Conservation (phyloP, 1,140 invertebrate genomes). For the Scylla paramamosain region DNA sequence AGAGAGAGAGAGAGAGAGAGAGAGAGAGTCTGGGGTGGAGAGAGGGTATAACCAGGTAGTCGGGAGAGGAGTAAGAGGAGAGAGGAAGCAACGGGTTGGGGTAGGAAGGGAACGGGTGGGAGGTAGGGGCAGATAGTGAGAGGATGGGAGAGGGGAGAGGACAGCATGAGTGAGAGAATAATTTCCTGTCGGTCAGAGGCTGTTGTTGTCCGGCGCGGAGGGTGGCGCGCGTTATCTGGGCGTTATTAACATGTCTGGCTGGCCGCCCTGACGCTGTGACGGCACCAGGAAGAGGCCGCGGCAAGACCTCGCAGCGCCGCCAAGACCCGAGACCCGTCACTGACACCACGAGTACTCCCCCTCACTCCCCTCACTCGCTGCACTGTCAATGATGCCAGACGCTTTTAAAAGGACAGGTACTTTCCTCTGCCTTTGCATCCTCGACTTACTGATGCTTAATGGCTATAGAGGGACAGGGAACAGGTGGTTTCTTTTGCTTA, state of each 20-base stretch:
- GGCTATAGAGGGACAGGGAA: too few relatives aligned
- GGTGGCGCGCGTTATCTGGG: constrained; percentile 54
- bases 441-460: too few relatives aligned
- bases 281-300: not conserved
- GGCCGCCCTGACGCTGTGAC: not conserved
- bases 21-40: not conserved
- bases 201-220: constrained; percentile 62
- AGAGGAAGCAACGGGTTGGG: constrained; percentile 30
- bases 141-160: constrained; percentile 57
- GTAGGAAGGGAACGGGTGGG: constrained; percentile 11
- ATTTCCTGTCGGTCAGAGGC: constrained; percentile 70
- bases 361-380: not conserved
- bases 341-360: not conserved
- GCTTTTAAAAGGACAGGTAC: not conserved
- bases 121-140: constrained; percentile 42
- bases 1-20: not conserved
- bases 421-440: not conserved
- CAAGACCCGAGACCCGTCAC: not conserved
- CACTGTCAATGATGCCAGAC: not conserved
- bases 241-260: constrained; percentile 59
- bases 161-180: constrained; percentile 65
- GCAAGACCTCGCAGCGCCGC: not conserved
- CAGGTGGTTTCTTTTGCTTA: too few relatives aligned
- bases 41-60: not conserved
- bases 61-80: not conserved